These are phyloP conservation scores for Argynnis bischoffii DNA, from an alignment of 2,888 invertebrate species.

Conservation along the genomic window DNA sequence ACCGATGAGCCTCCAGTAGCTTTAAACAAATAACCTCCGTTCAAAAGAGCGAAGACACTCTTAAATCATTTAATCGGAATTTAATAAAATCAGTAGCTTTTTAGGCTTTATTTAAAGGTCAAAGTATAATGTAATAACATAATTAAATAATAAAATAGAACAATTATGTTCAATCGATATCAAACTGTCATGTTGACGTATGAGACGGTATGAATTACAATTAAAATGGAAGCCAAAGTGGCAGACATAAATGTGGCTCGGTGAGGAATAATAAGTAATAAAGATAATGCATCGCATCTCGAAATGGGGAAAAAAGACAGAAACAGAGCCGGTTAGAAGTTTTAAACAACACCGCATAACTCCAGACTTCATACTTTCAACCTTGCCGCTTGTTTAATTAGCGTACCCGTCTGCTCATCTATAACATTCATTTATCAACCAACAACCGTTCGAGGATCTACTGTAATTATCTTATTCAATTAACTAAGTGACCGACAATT, in stretches of 20 bases:
- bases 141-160: constrained; percentile 6
- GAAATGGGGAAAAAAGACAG: constrained; percentile 30
- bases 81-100: constrained; percentile 5
- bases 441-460: constrained; percentile 41
- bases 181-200: not conserved
- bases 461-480: constrained; percentile 41
- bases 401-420: constrained; percentile 33
- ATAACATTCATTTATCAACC: constrained; percentile 44
- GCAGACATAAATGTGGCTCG: constrained; percentile 24
- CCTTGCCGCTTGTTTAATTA: constrained; percentile 39
- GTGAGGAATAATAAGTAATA: constrained; percentile 33
- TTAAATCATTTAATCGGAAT: constrained; percentile 18
- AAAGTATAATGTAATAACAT: not conserved
- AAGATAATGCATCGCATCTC: constrained; percentile 36
- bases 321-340: constrained; percentile 32
- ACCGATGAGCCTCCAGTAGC: constrained; percentile 40
- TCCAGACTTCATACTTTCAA: constrained; percentile 29
- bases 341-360: constrained; percentile 35
- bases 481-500: constrained; percentile 39
- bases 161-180: not conserved
- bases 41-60: constrained; percentile 23
- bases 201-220: constrained; percentile 20
- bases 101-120: not conserved
- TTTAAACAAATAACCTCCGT: constrained; percentile 36
- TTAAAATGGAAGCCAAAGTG: constrained; percentile 26